Base-by-base conservation (phyloP, 2,888 invertebrate genomes). In the Agrypnus murinus region DNA sequence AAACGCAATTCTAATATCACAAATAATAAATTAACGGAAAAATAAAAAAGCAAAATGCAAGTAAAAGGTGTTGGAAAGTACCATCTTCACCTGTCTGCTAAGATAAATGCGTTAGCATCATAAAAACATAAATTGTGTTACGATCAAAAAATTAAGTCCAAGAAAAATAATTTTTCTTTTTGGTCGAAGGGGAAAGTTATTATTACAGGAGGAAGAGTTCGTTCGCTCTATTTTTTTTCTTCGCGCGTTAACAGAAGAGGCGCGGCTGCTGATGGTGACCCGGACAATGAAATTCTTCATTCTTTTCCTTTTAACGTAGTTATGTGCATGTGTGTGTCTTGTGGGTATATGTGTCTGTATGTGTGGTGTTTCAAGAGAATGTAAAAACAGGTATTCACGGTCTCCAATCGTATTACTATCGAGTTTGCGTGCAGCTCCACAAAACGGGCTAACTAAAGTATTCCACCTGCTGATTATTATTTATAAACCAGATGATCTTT, bases 321-420 rank as follows among this genome's bases (percentile, higher is more conserved):
- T 65, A 65, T 66, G 70, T 74, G 71, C 64, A 68, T 65, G 65
- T 65, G 25, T 25, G 25, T 25, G 25, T 25, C 2, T 25, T 5
- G n/a, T n/a, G n/a, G n/a, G n/a, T 25, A 58, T 45, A 68, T 59
- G 69, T 65, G 62, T 66, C 68, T 74, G 71, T 58, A 63, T 60
- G 65, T 65, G 70, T 70, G 69, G 72, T 73, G 69, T 71, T 25
- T 72, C 70, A 71, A 67, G 78, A 77, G 78, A 78, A 77, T 74
- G 79, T 79, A 78, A 79, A 79, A 80, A 81, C 80, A 80, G 79
- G 81, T 81, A 81, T 79, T 78, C 74, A 70, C 71, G 77, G 74
- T 75, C 77, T 74, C 72, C 73, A 74, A 71, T 66, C 71, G 68
- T 58, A 71, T 68, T 72, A 73, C 69, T 65, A 71, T 64, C 67